These are phyloP conservation scores for Epizoanthus rinbou DNA, from an alignment of 92 coral and sea anemone genomes.

Conservation along the genomic window DNA sequence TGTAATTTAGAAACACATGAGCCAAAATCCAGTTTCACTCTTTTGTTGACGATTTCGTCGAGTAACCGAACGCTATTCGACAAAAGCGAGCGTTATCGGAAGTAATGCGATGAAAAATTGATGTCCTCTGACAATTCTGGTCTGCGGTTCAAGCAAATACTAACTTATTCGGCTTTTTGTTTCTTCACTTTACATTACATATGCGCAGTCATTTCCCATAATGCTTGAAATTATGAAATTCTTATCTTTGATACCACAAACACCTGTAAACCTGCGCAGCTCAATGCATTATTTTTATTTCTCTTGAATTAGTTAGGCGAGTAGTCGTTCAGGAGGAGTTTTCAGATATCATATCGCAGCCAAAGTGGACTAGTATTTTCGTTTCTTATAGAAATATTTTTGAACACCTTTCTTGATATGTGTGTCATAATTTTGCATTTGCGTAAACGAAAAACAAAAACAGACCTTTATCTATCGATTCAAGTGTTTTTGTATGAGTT, in stretches of 20 bases:
- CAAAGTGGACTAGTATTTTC: no score
- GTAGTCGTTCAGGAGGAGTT: background rate
- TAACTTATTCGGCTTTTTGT: background rate
- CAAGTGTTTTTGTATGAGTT: background rate
- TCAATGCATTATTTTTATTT: background rate
- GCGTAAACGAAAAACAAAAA: background rate
- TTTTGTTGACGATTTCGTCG: background rate
- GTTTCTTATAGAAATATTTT: background rate
- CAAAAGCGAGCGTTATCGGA: slow-evolving; percentile 1
- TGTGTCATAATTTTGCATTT: background rate
- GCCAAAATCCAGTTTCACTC: background rate
- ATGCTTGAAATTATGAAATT: slow-evolving; percentile 16
- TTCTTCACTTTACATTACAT: slow-evolving; percentile 13
- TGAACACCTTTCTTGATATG: background rate
- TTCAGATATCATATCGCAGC: background rate
- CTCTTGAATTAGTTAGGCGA: background rate
- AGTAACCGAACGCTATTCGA: background rate
- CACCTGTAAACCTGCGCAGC: background rate
- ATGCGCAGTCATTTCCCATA: slow-evolving; percentile 31
- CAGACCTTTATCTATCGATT: background rate
- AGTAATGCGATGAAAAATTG: slow-evolving; percentile 6
- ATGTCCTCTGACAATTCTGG: slow-evolving; percentile 22
- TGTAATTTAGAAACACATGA: background rate
- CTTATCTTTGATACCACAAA: background rate
- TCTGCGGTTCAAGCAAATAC: slow-evolving; percentile 3